A percentile compares a stretch with the other conserved stretches of the same genome.
phyloP scores from a whole-genome alignment of 2,113 vertebrate genomes.

The Haplochromis vanheusdeni region DNA sequence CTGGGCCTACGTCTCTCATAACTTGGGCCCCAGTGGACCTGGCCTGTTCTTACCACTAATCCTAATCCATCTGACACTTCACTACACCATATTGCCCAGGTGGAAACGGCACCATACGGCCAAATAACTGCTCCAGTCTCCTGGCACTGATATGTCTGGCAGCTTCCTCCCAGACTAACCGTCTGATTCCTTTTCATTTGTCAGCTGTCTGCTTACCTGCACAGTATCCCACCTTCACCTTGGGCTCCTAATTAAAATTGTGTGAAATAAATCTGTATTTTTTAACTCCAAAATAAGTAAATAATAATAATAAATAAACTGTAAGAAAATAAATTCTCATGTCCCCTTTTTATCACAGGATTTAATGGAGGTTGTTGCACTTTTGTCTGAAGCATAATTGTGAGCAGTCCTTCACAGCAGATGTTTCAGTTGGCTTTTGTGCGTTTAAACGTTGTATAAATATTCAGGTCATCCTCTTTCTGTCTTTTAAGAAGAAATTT shows the following conservation, averaged over 20 bases:
- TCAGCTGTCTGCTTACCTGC: neutral
- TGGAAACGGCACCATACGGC: slow-evolving; percentile 36
- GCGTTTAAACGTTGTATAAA: neutral
- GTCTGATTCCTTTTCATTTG: neutral
- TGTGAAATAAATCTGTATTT: neutral
- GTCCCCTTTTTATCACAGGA: neutral
- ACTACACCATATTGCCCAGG: slow-evolving; percentile 50
- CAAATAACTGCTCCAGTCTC: slow-evolving; percentile 28
- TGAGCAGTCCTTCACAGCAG: neutral
- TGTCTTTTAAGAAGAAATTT: neutral
- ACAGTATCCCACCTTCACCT: neutral
- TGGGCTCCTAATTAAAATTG: neutral
- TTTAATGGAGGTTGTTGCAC: neutral
- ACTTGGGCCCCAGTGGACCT: slow-evolving; percentile 20
- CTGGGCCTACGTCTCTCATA: slow-evolving; percentile 13
- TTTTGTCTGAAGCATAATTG: neutral
- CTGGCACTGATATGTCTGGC: slow-evolving; percentile 20
- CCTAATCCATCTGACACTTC: slow-evolving; percentile 62
- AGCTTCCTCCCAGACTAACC: neutral
- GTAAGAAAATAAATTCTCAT: neutral
- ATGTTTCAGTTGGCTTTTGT: neutral
- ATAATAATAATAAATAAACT: neutral
- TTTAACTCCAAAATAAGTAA: neutral
- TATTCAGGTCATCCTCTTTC: neutral
- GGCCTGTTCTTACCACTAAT: slow-evolving; percentile 44